Percentiles rank a stretch among this genome's conserved stretches.
Conservation (phyloP, 2,113 vertebrate genomes). For the Neopipo cinnamomea region DNA sequence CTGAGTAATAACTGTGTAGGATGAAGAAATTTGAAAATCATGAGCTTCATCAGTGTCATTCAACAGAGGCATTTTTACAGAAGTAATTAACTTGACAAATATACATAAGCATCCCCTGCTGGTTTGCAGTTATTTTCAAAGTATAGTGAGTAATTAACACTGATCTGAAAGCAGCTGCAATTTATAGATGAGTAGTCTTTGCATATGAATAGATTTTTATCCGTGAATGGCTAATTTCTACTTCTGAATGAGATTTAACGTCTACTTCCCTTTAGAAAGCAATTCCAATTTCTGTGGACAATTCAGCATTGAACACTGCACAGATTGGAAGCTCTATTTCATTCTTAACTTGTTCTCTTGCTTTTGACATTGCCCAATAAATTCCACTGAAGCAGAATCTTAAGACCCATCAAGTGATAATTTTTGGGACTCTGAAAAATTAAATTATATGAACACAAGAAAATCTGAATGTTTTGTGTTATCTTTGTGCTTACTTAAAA, state of each 20-base stretch:
- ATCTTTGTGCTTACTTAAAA: background rate
- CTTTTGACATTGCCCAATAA: background rate
- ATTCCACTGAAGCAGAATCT: background rate
- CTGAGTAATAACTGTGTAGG: background rate
- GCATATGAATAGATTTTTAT: slow-evolving; percentile 38
- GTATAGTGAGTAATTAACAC: background rate
- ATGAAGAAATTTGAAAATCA: slow-evolving; percentile 1
- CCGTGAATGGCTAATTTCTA: slow-evolving; percentile 7
- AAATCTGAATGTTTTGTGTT: background rate
- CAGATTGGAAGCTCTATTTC: background rate
- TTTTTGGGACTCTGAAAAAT: background rate
- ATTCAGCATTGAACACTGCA: background rate
- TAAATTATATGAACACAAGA: background rate
- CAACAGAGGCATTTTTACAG: slow-evolving; percentile 21
- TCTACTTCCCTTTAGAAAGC: slow-evolving; percentile 25
- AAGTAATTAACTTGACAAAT: slow-evolving; percentile 9
- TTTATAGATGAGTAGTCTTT: slow-evolving; percentile 38
- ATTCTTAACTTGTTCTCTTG: background rate
- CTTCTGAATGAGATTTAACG: background rate
- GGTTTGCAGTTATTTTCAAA: slow-evolving; percentile 29
- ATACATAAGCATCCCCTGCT: background rate
- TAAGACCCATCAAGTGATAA: background rate
- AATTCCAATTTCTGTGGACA: background rate
- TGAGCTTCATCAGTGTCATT: slow-evolving; percentile 8
- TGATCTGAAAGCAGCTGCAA: slow-evolving; percentile 26